phyloP scores from a whole-genome alignment of 2,888 invertebrate genomes.

The Leistus spinibarbis region DNA sequence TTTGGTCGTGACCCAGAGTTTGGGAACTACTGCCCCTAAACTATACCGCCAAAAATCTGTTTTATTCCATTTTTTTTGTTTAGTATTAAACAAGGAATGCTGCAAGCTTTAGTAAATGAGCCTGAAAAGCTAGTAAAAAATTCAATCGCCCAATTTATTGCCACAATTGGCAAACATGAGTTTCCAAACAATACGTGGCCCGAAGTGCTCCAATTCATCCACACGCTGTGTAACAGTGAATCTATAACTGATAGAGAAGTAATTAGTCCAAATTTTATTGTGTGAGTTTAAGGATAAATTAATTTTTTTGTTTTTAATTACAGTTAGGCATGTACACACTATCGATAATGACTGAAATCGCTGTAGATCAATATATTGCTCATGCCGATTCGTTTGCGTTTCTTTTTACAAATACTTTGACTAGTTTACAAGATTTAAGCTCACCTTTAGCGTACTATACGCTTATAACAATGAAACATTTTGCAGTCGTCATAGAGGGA shows the following conservation, averaged over 20 bases:
- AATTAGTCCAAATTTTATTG: constrained; percentile 32
- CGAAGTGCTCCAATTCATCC: constrained; percentile 67
- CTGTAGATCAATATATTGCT: constrained; percentile 71
- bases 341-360: constrained; percentile 71
- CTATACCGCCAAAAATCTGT: too few relatives aligned
- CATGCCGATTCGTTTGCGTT: constrained; percentile 66
- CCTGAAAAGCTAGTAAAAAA: constrained; percentile 70
- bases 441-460: constrained; percentile 64
- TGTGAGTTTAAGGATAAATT: not conserved
- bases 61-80: constrained; percentile 40
- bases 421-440: constrained; percentile 56
- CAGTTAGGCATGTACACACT: constrained; percentile 72
- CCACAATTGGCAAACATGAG: constrained; percentile 75
- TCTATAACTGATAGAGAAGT: constrained; percentile 66
- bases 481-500: constrained; percentile 68
- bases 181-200: constrained; percentile 69
- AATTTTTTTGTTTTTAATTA: constrained; percentile 44
- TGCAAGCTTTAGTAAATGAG: constrained; percentile 67
- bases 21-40: too few relatives aligned
- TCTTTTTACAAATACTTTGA: constrained; percentile 61
- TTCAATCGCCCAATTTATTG: constrained; percentile 74
- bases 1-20: too few relatives aligned
- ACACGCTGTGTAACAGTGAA: constrained; percentile 63
- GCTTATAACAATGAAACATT: constrained; percentile 68
- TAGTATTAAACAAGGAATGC: constrained; percentile 66